phyloP scores from a whole-genome alignment of 2,888 invertebrate species.

The Odontothrips loti region DNA sequence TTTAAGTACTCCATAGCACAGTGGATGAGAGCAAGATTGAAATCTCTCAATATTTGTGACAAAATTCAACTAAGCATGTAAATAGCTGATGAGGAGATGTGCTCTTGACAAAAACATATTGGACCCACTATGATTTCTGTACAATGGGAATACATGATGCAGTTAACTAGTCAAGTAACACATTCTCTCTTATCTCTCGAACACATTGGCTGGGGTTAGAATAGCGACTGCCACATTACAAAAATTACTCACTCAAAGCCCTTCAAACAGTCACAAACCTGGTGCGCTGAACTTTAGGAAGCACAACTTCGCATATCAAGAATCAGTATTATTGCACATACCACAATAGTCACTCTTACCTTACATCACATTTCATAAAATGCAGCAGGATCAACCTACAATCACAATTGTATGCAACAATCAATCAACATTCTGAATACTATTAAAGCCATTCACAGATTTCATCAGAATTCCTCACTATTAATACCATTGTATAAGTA shows the following conservation, averaged over 20 bases:
- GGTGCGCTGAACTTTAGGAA: background rate
- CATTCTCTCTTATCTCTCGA: background rate
- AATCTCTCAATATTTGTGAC: background rate
- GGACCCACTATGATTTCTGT: background rate
- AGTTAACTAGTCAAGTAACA: slow-evolving; percentile 17
- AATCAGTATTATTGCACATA: slow-evolving; percentile 19
- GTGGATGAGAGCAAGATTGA: background rate
- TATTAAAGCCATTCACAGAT: slow-evolving; percentile 18
- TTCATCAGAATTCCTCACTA: slow-evolving; percentile 14
- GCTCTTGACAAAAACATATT: slow-evolving; percentile 20
- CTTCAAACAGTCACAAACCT: background rate
- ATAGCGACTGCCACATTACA: slow-evolving; percentile 9
- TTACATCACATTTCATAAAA: slow-evolving; percentile 24
- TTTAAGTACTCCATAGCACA: slow-evolving; percentile 18
- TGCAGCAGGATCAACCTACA: slow-evolving; percentile 26
- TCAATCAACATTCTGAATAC: slow-evolving; percentile 8
- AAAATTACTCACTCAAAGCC: background rate
- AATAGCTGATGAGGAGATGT: background rate
- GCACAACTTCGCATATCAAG: background rate
- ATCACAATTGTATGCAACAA: slow-evolving; percentile 18
- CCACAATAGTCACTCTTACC: slow-evolving; percentile 8
- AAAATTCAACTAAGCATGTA: background rate
- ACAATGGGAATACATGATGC: background rate
- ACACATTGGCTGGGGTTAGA: slow-evolving; percentile 22
- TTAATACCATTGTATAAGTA: slow-evolving; percentile 23